A percentile compares a stretch with the other conserved stretches of the same genome.
These are phyloP conservation scores for Euzophera pinguis DNA, from an alignment of 2,888 invertebrate genomes.

Conservation along the genomic window DNA sequence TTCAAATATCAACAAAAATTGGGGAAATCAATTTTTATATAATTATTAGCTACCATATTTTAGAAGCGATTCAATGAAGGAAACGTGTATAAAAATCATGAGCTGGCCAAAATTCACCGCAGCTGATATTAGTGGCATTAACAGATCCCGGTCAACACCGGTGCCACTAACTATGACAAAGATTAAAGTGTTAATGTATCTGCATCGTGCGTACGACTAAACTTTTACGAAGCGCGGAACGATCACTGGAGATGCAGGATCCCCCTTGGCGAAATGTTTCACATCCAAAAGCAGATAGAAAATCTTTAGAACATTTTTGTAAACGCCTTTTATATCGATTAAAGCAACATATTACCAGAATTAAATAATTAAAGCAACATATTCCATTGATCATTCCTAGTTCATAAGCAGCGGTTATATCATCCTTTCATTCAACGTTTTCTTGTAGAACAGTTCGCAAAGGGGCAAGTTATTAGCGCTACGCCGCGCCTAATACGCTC, in stretches of 20 bases:
- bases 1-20: too few relatives aligned
- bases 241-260: constrained; percentile 22
- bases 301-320: too few relatives aligned
- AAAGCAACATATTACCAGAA: too few relatives aligned
- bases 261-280: neutral
- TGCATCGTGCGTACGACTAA: constrained; percentile 47
- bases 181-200: constrained; percentile 37
- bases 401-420: too few relatives aligned
- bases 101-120: neutral
- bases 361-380: too few relatives aligned
- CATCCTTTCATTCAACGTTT: neutral
- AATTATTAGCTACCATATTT: too few relatives aligned
- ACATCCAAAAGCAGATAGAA: neutral
- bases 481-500: constrained; percentile 4
- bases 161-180: constrained; percentile 36
- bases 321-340: too few relatives aligned
- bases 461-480: neutral
- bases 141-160: constrained; percentile 27
- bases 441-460: constrained; percentile 11
- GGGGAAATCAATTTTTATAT: too few relatives aligned
- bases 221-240: constrained; percentile 36
- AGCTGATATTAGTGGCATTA: constrained; percentile 36
- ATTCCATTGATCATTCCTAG: too few relatives aligned
- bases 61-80: too few relatives aligned
- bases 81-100: neutral